A percentile compares a stretch with the other conserved stretches of the same genome.
Conservation (phyloP, 1,140 invertebrate species). For the Drosophila saltans region DNA sequence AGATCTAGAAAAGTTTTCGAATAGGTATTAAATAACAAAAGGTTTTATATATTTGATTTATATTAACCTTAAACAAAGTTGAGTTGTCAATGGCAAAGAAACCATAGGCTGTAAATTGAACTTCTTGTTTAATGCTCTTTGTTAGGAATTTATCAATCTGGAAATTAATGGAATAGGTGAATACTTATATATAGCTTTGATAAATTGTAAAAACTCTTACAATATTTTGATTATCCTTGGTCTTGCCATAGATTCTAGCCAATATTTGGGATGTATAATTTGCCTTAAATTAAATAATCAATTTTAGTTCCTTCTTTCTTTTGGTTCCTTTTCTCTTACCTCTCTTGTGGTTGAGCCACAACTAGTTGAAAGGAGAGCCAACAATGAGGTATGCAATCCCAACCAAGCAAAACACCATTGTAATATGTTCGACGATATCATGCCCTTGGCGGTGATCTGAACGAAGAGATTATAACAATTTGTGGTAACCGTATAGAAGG, state of each 20-base stretch:
- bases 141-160: slow-evolving; percentile 82
- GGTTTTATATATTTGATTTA: no score
- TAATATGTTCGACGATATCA: slow-evolving; percentile 63
- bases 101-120: slow-evolving; percentile 80
- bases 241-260: slow-evolving; percentile 71
- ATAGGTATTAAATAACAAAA: no score
- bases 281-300: slow-evolving; percentile 52
- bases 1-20: slow-evolving; percentile 56
- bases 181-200: neutral
- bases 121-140: slow-evolving; percentile 81
- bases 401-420: slow-evolving; percentile 74
- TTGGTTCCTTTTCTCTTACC: slow-evolving; percentile 36
- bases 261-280: slow-evolving; percentile 75
- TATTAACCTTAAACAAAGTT: slow-evolving; percentile 69
- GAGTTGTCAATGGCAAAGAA: slow-evolving; percentile 82
- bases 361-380: slow-evolving; percentile 64
- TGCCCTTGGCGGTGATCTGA: slow-evolving; percentile 70
- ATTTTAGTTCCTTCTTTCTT: neutral
- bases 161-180: neutral
- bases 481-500: slow-evolving; percentile 82
- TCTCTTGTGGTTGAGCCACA: slow-evolving; percentile 71
- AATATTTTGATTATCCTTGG: slow-evolving; percentile 78
- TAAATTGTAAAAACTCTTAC: slow-evolving; percentile 35
- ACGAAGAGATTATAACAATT: slow-evolving; percentile 81
- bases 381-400: slow-evolving; percentile 60